phyloP scores from a whole-genome alignment of 2,888 invertebrate species.

The Stictocephala bisonia region DNA sequence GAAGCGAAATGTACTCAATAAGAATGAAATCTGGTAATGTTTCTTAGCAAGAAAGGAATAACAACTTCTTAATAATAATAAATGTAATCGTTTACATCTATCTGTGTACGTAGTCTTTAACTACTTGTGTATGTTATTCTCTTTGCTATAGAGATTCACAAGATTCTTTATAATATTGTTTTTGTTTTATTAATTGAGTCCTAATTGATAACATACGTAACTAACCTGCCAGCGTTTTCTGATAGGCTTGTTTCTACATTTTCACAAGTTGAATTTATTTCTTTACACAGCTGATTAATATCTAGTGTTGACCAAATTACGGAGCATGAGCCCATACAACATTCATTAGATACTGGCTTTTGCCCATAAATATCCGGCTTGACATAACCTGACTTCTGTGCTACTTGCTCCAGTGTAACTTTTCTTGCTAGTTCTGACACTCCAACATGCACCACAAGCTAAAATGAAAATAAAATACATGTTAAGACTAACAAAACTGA shows the following conservation, averaged over 20 bases:
- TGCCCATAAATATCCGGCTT: constrained; percentile 69
- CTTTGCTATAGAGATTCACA: too few species aligned
- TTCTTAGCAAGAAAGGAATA: too few species aligned
- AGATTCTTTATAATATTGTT: too few species aligned
- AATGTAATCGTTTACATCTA: too few species aligned
- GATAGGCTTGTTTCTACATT: constrained; percentile 67
- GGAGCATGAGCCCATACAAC: constrained; percentile 67
- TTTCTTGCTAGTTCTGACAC: constrained; percentile 73
- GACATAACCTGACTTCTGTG: constrained; percentile 72
- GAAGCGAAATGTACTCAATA: too few species aligned
- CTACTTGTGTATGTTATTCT: too few species aligned
- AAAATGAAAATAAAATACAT: constrained; percentile 59
- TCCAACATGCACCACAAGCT: constrained; percentile 86
- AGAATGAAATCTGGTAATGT: too few species aligned
- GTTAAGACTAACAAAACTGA: neutral
- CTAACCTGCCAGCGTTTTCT: constrained; percentile 74
- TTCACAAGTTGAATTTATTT: constrained; percentile 65
- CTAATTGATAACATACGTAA: too few species aligned
- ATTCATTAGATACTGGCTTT: constrained; percentile 63
- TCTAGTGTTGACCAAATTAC: constrained; percentile 64
- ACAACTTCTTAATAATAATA: too few species aligned
- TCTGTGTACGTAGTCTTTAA: too few species aligned
- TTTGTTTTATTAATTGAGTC: too few species aligned
- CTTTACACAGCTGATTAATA: constrained; percentile 68
- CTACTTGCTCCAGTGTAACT: constrained; percentile 77